Evolutionary conservation across 2,888 invertebrate genomes (phyloP), one percentile per base, ranked within the genome.

Genomic region (Hypomecis atomaria): DNA sequence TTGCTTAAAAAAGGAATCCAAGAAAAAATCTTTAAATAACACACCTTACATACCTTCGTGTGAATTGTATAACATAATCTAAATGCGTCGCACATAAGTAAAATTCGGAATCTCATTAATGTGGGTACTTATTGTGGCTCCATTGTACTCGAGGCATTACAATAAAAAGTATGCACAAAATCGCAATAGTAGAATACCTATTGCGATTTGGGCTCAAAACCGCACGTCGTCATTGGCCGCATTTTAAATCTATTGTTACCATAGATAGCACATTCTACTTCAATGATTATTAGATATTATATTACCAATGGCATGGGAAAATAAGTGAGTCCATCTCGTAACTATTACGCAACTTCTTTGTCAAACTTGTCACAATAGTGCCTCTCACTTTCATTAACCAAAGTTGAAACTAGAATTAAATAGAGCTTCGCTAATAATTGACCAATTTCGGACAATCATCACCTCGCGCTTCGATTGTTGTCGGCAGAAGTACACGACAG

Each of bases 371-470:
- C 59, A 48, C 48, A 57, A 59, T 59, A 52, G 59, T 13, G 42
- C 65, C 67, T 69, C 65, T 69, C 67, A 71, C 69, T 65, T 60
- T 66, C 63, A 56, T 59, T 54, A 67, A 34, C 48, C 54, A 56
- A 52, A 64, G 69, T 61, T 59, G 34, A 61, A 66, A 48, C 59
- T 11, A 13, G 56, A 58, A 65, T 59, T 53, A 63, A 66, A 65
- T 54, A 60, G 54, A 66, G 59, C 55, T 53, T 57, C 58, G 62
- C 64, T 69, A 69, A 72, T 78, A 78, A 78, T 75, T 74, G 71
- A 45, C 47, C 59, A 70, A 72, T 76, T 71, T 75, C 70, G 62
- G 69, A 71, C 69, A 64, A 69, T 70, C 67, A 70, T 70, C 72
- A 70, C 74, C 65, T 71, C 68, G 64, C 68, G 61, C 72, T 74